Evolutionary conservation across 2,797 vertebrate genomes (phyloP).

Genomic region (Catostomus latipinnis): DNA sequence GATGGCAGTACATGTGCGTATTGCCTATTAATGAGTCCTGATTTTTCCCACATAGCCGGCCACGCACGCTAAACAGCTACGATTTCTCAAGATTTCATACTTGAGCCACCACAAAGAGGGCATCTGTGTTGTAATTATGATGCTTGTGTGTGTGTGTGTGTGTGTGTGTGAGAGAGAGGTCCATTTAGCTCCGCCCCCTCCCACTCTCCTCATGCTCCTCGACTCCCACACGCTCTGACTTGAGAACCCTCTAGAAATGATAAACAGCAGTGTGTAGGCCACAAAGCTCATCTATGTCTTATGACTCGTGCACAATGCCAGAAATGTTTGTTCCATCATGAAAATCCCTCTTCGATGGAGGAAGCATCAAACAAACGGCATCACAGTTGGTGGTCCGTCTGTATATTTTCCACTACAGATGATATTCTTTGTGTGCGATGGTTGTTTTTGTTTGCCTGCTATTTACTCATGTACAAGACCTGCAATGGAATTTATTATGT

Average conservation of each 20-base stretch:
- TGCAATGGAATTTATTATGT: background rate
- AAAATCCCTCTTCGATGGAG: conserved; percentile 7
- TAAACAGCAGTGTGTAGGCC: conserved; percentile 54
- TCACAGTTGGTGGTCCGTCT: conserved; percentile 29
- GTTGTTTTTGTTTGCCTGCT: background rate
- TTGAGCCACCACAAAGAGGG: conserved; percentile 31
- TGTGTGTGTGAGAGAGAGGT: conserved; percentile 43
- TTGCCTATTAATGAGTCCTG: background rate
- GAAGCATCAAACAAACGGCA: conserved; percentile 14
- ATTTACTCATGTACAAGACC: background rate
- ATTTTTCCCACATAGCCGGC: background rate
- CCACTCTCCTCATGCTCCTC: conserved; percentile 60
- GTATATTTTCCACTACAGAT: conserved; percentile 26
- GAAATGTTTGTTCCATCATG: conserved; percentile 34
- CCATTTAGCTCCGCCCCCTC: conserved; percentile 52
- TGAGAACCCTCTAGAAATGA: conserved; percentile 56
- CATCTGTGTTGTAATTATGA: conserved; percentile 47
- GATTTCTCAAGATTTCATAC: conserved; percentile 19
- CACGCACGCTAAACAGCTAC: conserved; percentile 3
- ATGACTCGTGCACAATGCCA: conserved; percentile 32
- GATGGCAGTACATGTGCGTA: conserved; percentile 10
- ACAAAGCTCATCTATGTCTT: conserved; percentile 7
- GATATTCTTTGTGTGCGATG: background rate
- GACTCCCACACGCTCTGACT: conserved; percentile 52
- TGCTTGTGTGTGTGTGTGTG: conserved; percentile 44